phyloP scores from a whole-genome alignment of 2,888 invertebrate genomes.

The Dione juno region DNA sequence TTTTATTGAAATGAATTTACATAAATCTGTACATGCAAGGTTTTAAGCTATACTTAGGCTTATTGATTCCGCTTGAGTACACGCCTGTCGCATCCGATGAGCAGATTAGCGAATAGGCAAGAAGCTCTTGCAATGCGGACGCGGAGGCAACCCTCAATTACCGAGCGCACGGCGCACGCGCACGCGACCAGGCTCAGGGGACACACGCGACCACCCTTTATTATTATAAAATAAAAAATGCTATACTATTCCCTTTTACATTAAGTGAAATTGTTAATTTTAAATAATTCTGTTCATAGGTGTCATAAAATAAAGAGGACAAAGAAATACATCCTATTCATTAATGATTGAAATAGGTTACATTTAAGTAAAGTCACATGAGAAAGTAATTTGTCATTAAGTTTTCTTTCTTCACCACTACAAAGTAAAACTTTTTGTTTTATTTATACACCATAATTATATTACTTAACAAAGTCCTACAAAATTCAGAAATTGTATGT shows the following conservation, averaged over 20 bases:
- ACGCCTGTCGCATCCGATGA: slow-evolving; percentile 71
- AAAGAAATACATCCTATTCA: background rate
- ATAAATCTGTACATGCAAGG: slow-evolving; percentile 26
- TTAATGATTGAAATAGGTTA: too few species aligned
- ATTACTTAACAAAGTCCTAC: too few species aligned
- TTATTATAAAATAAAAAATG: slow-evolving; percentile 68
- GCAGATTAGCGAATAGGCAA: slow-evolving; percentile 66
- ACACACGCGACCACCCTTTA: slow-evolving; percentile 71
- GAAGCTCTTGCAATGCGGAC: slow-evolving; percentile 70
- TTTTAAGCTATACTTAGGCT: slow-evolving; percentile 29
- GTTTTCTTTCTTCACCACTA: too few species aligned
- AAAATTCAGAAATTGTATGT: too few species aligned
- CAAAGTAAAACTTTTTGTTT: too few species aligned
- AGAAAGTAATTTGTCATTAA: too few species aligned
- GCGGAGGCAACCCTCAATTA: slow-evolving; percentile 66
- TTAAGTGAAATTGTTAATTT: slow-evolving; percentile 10
- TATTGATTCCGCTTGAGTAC: slow-evolving; percentile 63
- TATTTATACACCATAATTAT: too few species aligned
- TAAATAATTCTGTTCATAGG: background rate
- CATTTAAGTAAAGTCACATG: too few species aligned
- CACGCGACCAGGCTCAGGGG: slow-evolving; percentile 74
- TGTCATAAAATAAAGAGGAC: background rate
- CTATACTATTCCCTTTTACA: slow-evolving; percentile 35
- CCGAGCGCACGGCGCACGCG: slow-evolving; percentile 57
- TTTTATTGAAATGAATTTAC: background rate